Conservation (phyloP, 2,888 invertebrate species). For the Diploptera punctata region DNA sequence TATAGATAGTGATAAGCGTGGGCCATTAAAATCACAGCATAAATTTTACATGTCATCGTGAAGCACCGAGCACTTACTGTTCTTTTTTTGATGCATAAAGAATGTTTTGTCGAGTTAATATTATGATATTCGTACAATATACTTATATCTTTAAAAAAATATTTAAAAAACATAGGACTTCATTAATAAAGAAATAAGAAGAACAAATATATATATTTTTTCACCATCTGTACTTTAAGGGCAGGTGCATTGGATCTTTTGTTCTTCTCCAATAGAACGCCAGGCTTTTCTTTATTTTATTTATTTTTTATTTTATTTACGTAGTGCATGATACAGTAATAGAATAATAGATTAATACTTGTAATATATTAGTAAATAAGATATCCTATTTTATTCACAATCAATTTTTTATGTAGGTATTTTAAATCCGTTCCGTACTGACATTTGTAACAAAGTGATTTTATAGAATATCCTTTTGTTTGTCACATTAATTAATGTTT, state of each 20-base stretch:
- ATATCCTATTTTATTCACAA: too few relatives aligned
- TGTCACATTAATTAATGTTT: too few relatives aligned
- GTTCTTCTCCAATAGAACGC: constrained; percentile 2
- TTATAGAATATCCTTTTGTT: too few relatives aligned
- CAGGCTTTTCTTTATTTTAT: too few relatives aligned
- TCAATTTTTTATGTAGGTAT: too few relatives aligned
- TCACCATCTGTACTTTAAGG: constrained; percentile 35
- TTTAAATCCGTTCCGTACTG: too few relatives aligned
- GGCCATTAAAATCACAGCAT: neutral
- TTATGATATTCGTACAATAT: constrained; percentile 18
- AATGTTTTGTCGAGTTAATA: constrained; percentile 5
- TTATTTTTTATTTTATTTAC: too few relatives aligned
- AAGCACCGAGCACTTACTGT: neutral
- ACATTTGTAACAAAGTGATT: too few relatives aligned
- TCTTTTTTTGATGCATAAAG: neutral
- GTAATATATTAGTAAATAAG: too few relatives aligned
- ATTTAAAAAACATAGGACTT: neutral
- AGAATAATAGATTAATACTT: too few relatives aligned
- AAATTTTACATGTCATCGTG: neutral
- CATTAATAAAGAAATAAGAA: constrained; percentile 25
- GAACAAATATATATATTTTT: constrained; percentile 40
- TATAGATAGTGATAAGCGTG: constrained; percentile 1
- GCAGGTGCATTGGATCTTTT: constrained; percentile 39
- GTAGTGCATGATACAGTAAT: too few relatives aligned
- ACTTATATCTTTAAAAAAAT: constrained; percentile 19